These are phyloP conservation scores for Lutjanus argentimaculatus DNA, from an alignment of 2,797 vertebrate species.

Conservation along the genomic window DNA sequence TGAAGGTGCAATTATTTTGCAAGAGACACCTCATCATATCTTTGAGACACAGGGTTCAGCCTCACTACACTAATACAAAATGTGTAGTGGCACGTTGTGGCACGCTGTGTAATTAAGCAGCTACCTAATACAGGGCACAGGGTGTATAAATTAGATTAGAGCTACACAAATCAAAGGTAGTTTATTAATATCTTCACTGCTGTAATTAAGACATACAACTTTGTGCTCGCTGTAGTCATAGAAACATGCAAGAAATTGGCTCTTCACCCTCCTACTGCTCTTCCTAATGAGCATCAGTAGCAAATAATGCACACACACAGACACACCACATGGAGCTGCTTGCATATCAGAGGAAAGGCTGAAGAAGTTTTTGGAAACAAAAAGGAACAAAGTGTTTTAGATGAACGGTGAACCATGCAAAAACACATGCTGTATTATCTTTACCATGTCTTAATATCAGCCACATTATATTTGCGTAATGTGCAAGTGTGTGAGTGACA, in stretches of 20 bases:
- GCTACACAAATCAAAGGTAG: constrained; percentile 53
- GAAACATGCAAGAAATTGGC: constrained; percentile 36
- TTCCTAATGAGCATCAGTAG: constrained; percentile 32
- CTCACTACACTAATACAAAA: constrained; percentile 24
- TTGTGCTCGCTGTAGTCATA: constrained; percentile 46
- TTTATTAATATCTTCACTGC: constrained; percentile 59
- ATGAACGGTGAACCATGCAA: neutral
- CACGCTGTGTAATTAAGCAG: constrained; percentile 56
- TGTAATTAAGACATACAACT: constrained; percentile 59
- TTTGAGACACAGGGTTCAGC: constrained; percentile 24
- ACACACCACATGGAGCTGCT: neutral
- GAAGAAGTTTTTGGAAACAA: neutral
- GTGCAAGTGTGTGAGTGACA: neutral
- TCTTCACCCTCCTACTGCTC: constrained; percentile 35
- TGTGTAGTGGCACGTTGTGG: constrained; percentile 8
- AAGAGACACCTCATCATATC: constrained; percentile 12
- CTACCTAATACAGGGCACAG: constrained; percentile 42
- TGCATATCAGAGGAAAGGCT: constrained; percentile 13
- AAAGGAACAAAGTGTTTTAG: neutral
- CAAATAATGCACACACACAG: constrained; percentile 7
- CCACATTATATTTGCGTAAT: neutral
- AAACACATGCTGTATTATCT: neutral
- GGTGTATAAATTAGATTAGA: constrained; percentile 66
- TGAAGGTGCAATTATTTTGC: constrained; percentile 13
- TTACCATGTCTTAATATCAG: neutral